Evolutionary conservation across 2,888 invertebrate species (phyloP).

Genomic region (Clistopyga incitator): DNA sequence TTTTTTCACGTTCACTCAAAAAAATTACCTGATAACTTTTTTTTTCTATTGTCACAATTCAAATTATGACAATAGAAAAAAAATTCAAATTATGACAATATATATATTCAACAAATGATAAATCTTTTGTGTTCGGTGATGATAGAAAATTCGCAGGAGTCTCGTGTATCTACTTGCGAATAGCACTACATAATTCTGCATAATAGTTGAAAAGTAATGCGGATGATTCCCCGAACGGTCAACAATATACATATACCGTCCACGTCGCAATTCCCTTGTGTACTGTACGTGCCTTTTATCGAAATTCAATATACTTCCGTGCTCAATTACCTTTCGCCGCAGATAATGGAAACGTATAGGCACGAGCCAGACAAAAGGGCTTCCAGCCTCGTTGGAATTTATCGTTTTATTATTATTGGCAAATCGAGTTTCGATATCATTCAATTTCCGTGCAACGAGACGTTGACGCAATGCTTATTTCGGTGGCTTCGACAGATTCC

Average conservation of each 20-base stretch:
- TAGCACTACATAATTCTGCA: not conserved
- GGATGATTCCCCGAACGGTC: not conserved
- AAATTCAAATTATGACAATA: too few species aligned
- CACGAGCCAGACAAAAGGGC: constrained; percentile 26
- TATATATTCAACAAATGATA: too few species aligned
- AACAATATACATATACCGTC: constrained; percentile 14
- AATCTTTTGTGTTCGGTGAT: too few species aligned
- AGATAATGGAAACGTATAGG: constrained; percentile 44
- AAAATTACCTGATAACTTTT: too few species aligned
- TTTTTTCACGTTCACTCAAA: too few species aligned
- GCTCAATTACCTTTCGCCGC: constrained; percentile 46
- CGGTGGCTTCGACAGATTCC: not conserved
- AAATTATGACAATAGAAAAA: too few species aligned
- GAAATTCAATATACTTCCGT: constrained; percentile 48
- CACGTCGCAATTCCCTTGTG: not conserved
- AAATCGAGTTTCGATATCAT: constrained; percentile 43
- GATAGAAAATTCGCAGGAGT: not conserved
- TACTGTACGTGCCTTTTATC: constrained; percentile 14
- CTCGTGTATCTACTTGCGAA: not conserved
- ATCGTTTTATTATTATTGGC: constrained; percentile 40
- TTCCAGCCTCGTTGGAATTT: constrained; percentile 18
- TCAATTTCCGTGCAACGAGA: constrained; percentile 26
- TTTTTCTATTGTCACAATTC: too few species aligned
- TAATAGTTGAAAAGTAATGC: not conserved
- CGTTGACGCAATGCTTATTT: constrained; percentile 1